Evolutionary conservation across 1,140 invertebrate genomes (phyloP).

Genomic region (Octopus bimaculoides): DNA sequence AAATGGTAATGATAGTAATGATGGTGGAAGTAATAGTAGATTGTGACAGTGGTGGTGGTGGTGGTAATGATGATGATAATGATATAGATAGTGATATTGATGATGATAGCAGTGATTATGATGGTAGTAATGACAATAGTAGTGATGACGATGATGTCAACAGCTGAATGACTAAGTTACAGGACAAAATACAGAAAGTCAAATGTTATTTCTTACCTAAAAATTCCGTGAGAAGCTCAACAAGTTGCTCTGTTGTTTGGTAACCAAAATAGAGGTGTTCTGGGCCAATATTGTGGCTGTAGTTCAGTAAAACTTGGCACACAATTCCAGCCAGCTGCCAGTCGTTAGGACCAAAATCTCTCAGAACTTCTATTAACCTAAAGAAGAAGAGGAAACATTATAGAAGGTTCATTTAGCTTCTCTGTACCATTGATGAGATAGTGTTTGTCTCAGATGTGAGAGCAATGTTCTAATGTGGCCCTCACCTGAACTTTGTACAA

Average conservation of each 20-base stretch:
- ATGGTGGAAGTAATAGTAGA: no score
- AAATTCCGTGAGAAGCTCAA: slow-evolving; percentile 49
- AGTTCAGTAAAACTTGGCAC: slow-evolving; percentile 73
- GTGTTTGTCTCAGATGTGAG: not conserved
- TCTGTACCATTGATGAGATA: not conserved
- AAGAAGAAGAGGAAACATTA: slow-evolving; percentile 10
- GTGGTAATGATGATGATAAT: no score
- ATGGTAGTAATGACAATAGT: no score
- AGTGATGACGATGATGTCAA: no score
- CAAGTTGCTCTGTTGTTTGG: slow-evolving; percentile 42
- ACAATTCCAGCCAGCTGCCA: slow-evolving; percentile 66
- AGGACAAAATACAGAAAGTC: no score
- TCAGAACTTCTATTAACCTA: slow-evolving; percentile 63
- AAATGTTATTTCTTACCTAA: slow-evolving; percentile 38
- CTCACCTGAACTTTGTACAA: not conserved
- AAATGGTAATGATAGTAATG: no score
- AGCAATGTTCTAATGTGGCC: not conserved
- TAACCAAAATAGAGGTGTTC: slow-evolving; percentile 49
- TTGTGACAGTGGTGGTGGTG: no score
- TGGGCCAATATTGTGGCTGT: slow-evolving; percentile 63
- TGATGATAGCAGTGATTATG: no score
- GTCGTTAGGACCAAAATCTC: slow-evolving; percentile 62
- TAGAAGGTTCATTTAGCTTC: not conserved
- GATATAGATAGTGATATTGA: no score
- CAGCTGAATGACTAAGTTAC: no score